These are phyloP conservation scores for Peromyscus melanophrys DNA, from an alignment of 2,797 vertebrate genomes.

Conservation along the genomic window DNA sequence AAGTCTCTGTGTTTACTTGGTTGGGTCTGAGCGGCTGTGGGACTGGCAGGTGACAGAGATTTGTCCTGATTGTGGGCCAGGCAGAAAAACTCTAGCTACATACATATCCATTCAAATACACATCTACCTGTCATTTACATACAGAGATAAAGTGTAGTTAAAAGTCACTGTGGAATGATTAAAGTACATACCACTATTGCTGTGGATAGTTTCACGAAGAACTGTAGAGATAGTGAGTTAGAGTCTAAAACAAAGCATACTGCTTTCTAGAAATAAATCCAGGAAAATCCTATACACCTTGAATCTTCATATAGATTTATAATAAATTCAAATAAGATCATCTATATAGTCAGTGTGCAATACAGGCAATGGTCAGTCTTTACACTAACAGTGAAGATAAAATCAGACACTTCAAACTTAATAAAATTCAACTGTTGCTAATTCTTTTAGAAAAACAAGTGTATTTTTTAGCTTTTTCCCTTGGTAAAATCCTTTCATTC, in stretches of 20 bases:
- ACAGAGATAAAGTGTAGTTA: neutral
- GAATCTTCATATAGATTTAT: neutral
- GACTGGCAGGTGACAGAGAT: too few species aligned
- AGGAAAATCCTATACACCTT: neutral
- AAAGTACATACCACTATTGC: neutral
- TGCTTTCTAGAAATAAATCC: neutral
- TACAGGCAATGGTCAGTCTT: neutral
- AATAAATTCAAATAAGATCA: slow-evolving; percentile 35
- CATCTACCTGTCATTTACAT: neutral
- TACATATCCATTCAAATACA: neutral
- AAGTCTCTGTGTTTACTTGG: too few species aligned
- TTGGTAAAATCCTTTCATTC: neutral
- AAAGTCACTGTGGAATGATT: neutral
- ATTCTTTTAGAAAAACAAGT: neutral
- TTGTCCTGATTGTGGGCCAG: too few species aligned
- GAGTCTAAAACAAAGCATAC: neutral
- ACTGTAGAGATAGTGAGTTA: neutral
- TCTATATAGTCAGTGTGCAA: neutral
- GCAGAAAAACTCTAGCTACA: too few species aligned
- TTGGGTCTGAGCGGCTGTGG: too few species aligned
- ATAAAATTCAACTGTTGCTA: neutral
- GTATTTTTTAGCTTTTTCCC: neutral
- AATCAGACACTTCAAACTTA: neutral
- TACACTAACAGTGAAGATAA: too few species aligned
- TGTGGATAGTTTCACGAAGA: neutral